Evolutionary conservation across 1,140 invertebrate species (phyloP).

Genomic region (Cherax destructor): DNA sequence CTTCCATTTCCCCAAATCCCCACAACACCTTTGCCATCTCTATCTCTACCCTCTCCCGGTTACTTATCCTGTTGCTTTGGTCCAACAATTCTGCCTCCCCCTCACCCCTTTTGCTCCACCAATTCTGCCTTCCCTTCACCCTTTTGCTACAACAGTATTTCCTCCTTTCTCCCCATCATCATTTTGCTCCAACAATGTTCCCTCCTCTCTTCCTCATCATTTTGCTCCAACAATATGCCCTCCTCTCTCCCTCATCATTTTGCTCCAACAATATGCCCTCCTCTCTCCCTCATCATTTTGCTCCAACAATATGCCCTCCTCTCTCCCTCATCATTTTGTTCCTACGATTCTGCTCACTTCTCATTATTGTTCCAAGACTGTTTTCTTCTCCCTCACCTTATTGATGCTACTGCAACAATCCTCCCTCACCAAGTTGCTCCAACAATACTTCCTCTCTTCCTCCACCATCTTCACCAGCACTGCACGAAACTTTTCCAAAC

Average conservation of each 20-base stretch:
- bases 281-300: too few relatives aligned
- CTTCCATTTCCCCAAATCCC: neutral
- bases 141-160: too few relatives aligned
- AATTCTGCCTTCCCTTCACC: neutral
- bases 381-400: neutral
- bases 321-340: too few relatives aligned
- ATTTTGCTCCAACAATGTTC: too few relatives aligned
- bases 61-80: neutral
- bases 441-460: neutral
- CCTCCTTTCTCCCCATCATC: too few relatives aligned
- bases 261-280: too few relatives aligned
- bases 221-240: too few relatives aligned
- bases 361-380: neutral
- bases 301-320: too few relatives aligned
- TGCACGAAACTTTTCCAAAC: conserved; percentile 22
- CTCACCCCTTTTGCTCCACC: neutral
- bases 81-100: neutral
- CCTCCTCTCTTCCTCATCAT: too few relatives aligned
- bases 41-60: neutral
- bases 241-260: neutral
- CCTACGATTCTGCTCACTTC: neutral
- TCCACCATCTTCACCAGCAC: neutral
- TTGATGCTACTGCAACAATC: neutral
- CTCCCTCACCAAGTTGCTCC: neutral
- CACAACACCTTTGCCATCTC: neutral